Evolutionary conservation across 2,888 invertebrate genomes (phyloP).

Genomic region (Caenorhabditis parvicauda): DNA sequence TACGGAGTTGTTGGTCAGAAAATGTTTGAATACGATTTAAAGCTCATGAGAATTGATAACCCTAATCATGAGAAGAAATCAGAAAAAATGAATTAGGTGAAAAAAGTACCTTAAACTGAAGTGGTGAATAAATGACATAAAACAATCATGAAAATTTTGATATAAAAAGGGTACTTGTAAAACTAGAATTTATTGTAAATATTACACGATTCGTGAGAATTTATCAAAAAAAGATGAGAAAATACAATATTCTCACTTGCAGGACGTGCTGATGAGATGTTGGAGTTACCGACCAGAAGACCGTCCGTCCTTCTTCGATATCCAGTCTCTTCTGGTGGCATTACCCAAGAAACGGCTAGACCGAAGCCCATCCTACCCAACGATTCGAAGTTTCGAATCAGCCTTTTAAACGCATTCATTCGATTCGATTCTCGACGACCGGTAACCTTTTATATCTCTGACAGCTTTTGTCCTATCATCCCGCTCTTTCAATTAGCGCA

Average conservation of each 20-base stretch:
- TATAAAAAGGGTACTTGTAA: too few species aligned
- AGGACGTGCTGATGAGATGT: conserved; percentile 92
- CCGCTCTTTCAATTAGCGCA: too few species aligned
- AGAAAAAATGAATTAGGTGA: too few species aligned
- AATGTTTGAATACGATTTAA: too few species aligned
- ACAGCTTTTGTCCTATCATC: neutral
- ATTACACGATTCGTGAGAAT: neutral
- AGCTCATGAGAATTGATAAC: too few species aligned
- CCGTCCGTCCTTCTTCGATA: conserved; percentile 84
- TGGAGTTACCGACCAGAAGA: conserved; percentile 85
- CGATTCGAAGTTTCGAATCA: conserved; percentile 35
- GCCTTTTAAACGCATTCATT: conserved; percentile 10
- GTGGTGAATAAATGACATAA: too few species aligned
- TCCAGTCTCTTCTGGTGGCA: conserved; percentile 80
- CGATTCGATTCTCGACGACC: neutral
- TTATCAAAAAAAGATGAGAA: neutral
- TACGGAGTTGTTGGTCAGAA: too few species aligned
- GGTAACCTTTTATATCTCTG: neutral
- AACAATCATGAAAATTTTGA: too few species aligned
- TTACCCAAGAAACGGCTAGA: conserved; percentile 91
- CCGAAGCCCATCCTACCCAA: conserved; percentile 93
- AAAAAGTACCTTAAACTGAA: too few species aligned
- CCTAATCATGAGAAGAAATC: too few species aligned
- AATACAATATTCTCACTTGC: conserved; percentile 24
- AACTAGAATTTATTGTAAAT: too few species aligned